Base-by-base conservation (phyloP, 92 coral and sea anemone species). In the Siderastrea siderea region DNA sequence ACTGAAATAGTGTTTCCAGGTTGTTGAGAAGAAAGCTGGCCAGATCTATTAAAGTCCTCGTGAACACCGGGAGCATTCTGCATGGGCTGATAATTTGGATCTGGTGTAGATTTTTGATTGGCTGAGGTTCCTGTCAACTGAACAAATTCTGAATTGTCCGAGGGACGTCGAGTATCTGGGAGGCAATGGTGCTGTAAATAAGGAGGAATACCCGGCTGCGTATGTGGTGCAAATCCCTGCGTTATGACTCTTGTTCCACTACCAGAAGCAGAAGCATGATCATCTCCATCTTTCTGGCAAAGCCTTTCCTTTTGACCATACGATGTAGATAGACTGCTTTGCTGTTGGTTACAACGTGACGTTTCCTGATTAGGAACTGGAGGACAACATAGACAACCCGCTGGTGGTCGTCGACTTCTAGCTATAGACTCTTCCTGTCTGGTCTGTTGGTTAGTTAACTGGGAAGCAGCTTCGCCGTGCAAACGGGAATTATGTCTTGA, bases 151-250 rank as follows among this genome's bases (percentile, higher is more conserved):
- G 60, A 79, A 43, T 79, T 64, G 43, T 47, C 15, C 2, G 71
- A 64, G n/a, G 73, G 19, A 8, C 7, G 61, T 48, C 13, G 71
- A 7, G 83, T 64, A 58, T 6, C 59, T 79, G 83, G 72, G 46
- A 62, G 47, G 7, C 71, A 17, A 1, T 62, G 80, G 44, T 45
- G 83, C 48, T n/a, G 59, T 47, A 72, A 26, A 48, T 3, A 64
- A 63, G 60, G 15, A 46, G 44, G 46, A 10, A 17, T n/a, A 47
- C 59, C 8, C 7, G 60, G 11, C 17, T 58, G 62, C 12, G 64
- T 15, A 7, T 79, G 46, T 47, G 83, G 4, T 19, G n/a, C 17
- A 49, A 7, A 7, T 52, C 72, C 60, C 9, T 79, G 83, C 11
- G 26, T 15, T n/a, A 9, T 49, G 6, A 14, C 83, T 3, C 72